Evolutionary conservation across 2,797 vertebrate genomes (phyloP).

Genomic region (Sebastes minor): DNA sequence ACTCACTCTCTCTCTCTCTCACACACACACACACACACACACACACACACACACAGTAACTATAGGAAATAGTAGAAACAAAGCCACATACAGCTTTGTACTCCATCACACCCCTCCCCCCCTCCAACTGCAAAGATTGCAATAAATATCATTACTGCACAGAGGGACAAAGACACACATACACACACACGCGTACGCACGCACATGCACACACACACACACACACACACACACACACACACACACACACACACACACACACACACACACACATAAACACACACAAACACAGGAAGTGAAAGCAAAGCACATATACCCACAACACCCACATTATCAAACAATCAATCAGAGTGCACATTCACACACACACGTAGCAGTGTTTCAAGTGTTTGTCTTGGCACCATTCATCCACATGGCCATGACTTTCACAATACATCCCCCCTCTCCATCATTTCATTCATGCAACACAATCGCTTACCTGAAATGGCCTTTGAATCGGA

Average conservation of each 20-base stretch:
- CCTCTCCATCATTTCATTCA: constrained; percentile 24
- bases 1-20: not conserved
- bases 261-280: not conserved
- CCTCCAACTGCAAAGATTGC: constrained; percentile 70
- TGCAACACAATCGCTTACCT: constrained; percentile 6
- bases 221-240: not conserved
- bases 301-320: constrained; percentile 34
- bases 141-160: constrained; percentile 77
- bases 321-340: constrained; percentile 49
- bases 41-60: not conserved
- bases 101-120: constrained; percentile 62
- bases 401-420: constrained; percentile 20
- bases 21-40: not conserved
- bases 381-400: constrained; percentile 20
- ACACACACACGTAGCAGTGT: not conserved
- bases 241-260: not conserved
- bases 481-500: constrained; percentile 14
- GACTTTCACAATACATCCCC: constrained; percentile 13
- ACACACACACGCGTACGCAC: not conserved
- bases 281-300: constrained; percentile 40
- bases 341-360: constrained; percentile 43
- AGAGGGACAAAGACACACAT: constrained; percentile 40
- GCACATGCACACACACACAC: not conserved
- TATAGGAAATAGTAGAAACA: constrained; percentile 64
- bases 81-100: constrained; percentile 66